phyloP scores from a whole-genome alignment of 2,797 vertebrate species.

The Tokudaia tokunoshimensis region DNA sequence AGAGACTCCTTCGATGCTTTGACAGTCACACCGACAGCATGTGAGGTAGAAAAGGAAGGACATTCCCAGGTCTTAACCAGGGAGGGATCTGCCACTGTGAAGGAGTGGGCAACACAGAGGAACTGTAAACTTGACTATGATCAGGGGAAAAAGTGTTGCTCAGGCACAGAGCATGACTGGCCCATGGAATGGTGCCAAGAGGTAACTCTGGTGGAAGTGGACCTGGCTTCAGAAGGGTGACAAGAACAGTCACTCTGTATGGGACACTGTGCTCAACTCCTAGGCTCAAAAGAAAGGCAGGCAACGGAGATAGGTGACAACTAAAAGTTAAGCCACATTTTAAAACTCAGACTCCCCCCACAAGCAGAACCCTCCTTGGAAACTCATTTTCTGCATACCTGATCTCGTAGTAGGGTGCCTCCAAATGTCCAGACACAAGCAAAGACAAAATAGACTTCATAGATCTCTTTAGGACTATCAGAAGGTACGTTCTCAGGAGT shows the following conservation, averaged over 20 bases:
- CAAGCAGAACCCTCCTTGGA: neutral
- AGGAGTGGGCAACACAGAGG: neutral
- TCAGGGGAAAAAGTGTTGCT: neutral
- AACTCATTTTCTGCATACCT: constrained; percentile 85
- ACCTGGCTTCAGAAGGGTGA: neutral
- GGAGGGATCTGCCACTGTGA: neutral
- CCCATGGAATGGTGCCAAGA: neutral
- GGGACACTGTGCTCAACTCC: neutral
- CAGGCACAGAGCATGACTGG: neutral
- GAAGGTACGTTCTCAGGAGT: constrained; percentile 90
- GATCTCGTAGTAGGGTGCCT: constrained; percentile 90
- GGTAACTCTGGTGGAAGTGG: neutral
- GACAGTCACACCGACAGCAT: neutral
- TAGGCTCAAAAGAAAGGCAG: neutral
- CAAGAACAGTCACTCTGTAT: neutral
- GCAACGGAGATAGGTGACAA: neutral
- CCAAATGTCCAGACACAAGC: constrained; percentile 94
- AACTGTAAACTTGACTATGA: neutral
- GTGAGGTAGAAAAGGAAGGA: neutral
- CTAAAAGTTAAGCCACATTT: neutral
- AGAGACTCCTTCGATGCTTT: neutral
- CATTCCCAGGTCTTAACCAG: neutral
- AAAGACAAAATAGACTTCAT: constrained; percentile 93
- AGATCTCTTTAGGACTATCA: constrained; percentile 91
- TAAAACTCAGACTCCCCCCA: neutral